Base-by-base conservation (phyloP, 2,888 invertebrate genomes). In the Trilocha varians region DNA sequence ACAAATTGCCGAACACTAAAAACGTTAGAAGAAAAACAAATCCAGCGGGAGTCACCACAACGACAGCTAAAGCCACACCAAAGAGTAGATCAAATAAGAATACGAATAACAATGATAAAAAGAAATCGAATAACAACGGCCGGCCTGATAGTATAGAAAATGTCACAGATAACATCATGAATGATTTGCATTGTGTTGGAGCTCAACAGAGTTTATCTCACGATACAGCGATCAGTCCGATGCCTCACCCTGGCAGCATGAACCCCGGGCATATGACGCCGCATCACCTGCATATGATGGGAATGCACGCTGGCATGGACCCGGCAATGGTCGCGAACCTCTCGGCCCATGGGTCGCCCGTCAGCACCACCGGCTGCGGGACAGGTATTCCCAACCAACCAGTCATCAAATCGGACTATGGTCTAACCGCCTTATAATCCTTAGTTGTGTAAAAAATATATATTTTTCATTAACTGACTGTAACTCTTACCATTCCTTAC, bases 1-100 rank as follows among this genome's bases (percentile, higher is more conserved):
- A 95, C 87, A 94, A 95, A 80, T 87, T 95, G 62, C 95, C 95
- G 39, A 95, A 95, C 87, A 95, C 95, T 75, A 90, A 90, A 83
- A 89, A 90, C 63, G 89, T 90, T 44, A 84, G 90, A 54, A 88
- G 93, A 88, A 93, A 93, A 90, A 92, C 92, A 46, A 92, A 91
- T 70, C 90, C 91, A 44, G 90, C 90, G 25, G 91, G 91, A 57
- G 89, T 91, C 55, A 90, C 90, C 16, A 90, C 90, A 49, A 88
- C 88, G 44, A 70, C 80, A 48, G 70, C 83, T 50, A 85, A 75
- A 67, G 84, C 75, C 86, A 88, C 87, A 90, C 90, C 86, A 89
- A 88, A 78, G 90, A 91, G 84, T 88, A 90, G 78, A 90, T 90
- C 83, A 79, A 88, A 73, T 82, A 84, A 84, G 76, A 85, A 83